Evolutionary conservation across 1,140 invertebrate genomes (phyloP).

Genomic region (Papilio polyxenes): DNA sequence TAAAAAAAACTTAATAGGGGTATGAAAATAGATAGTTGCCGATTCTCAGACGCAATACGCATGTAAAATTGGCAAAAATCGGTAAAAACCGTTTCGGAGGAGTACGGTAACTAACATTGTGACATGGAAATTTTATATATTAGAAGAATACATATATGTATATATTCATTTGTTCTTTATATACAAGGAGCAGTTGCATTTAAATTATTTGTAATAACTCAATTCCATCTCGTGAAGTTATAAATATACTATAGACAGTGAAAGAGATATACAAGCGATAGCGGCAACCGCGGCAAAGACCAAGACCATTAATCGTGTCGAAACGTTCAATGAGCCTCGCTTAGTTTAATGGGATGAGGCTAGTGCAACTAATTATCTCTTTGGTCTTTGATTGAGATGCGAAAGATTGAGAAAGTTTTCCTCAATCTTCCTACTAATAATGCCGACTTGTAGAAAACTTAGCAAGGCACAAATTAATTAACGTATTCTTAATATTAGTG

Average conservation of each 20-base stretch:
- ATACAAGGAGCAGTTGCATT: background rate
- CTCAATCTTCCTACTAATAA: slow-evolving; percentile 1
- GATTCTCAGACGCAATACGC: too few species aligned
- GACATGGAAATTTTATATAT: too few species aligned
- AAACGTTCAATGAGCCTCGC: slow-evolving; percentile 29
- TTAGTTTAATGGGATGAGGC: slow-evolving; percentile 32
- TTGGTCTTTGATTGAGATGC: slow-evolving; percentile 4
- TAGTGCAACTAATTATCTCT: slow-evolving; percentile 29
- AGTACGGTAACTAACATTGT: too few species aligned
- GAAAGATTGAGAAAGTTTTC: slow-evolving; percentile 4
- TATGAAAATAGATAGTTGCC: too few species aligned
- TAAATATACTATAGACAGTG: background rate
- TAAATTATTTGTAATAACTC: too few species aligned
- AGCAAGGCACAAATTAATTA: background rate
- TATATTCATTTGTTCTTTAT: too few species aligned
- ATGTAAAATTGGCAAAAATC: too few species aligned
- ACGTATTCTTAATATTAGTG: too few species aligned
- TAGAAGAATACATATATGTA: too few species aligned
- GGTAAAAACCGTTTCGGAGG: too few species aligned
- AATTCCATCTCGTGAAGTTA: background rate
- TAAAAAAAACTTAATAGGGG: too few species aligned
- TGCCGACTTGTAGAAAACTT: background rate
- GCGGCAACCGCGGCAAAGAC: background rate
- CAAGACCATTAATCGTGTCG: slow-evolving; percentile 25
- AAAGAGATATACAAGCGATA: background rate